Conservation (phyloP, 2,888 invertebrate species). For the Dichetophora obliterata region DNA sequence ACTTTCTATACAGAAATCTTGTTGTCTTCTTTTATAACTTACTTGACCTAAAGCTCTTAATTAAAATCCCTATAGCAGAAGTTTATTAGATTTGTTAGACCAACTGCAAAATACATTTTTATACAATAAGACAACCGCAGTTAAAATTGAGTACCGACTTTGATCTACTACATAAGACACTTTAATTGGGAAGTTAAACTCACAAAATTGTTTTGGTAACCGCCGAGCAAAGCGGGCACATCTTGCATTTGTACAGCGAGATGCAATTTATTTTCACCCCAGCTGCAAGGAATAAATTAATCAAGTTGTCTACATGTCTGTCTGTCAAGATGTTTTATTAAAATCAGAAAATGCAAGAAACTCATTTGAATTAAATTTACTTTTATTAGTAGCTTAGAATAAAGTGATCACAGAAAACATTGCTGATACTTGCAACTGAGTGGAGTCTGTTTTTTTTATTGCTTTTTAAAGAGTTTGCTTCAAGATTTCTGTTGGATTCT, state of each 20-base stretch:
- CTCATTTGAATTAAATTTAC: not conserved
- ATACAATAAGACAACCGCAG: not conserved
- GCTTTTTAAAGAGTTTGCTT: no score
- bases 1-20: no score
- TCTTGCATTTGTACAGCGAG: not conserved
- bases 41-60: no score
- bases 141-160: not conserved
- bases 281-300: constrained; percentile 25
- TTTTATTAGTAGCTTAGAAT: not conserved
- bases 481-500: no score
- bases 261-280: not conserved
- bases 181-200: no score
- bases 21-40: no score
- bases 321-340: not conserved
- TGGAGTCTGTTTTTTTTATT: no score
- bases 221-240: not conserved
- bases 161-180: not conserved
- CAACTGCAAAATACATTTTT: no score
- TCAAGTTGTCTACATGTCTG: constrained; percentile 8
- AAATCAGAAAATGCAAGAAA: not conserved
- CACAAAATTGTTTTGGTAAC: not conserved
- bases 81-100: no score
- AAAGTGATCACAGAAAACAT: not conserved
- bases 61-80: no score
- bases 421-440: no score